Conservation (phyloP, 2,797 vertebrate genomes). For the Amblyraja radiata region DNA sequence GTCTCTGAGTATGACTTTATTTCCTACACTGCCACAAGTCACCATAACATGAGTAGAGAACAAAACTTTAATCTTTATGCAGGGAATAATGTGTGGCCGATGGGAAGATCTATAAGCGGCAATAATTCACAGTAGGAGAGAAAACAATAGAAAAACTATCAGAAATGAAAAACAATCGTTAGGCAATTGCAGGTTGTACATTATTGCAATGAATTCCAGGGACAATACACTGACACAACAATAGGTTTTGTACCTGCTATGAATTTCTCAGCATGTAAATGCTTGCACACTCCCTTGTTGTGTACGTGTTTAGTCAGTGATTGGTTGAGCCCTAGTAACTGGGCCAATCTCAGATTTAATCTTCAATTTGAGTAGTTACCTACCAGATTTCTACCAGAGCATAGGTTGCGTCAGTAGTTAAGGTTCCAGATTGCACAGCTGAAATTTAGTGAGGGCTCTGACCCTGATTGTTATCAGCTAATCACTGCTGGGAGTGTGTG, state of each 20-base stretch:
- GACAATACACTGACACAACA: too few species aligned
- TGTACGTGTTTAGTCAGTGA: neutral
- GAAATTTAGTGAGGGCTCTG: neutral
- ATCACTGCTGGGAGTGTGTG: neutral
- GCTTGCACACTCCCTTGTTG: neutral
- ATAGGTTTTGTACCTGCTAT: too few species aligned
- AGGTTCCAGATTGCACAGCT: neutral
- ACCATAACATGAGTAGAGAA: neutral
- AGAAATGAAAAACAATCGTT: neutral
- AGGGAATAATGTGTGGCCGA: neutral
- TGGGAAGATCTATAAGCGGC: neutral
- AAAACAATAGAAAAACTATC: neutral
- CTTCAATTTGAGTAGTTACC: neutral
- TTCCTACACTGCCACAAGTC: neutral
- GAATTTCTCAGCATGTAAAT: neutral
- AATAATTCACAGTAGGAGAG: neutral
- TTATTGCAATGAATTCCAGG: too few species aligned
- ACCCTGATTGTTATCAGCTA: neutral
- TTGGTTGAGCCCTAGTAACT: neutral
- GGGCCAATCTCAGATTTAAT: neutral
- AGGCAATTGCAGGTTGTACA: neutral
- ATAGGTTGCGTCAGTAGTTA: neutral
- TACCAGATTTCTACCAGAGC: neutral
- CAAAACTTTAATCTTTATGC: neutral
- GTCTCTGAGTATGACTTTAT: neutral